Base-by-base conservation (phyloP, 2,113 vertebrate species). In the Cyanocitta stelleri region DNA sequence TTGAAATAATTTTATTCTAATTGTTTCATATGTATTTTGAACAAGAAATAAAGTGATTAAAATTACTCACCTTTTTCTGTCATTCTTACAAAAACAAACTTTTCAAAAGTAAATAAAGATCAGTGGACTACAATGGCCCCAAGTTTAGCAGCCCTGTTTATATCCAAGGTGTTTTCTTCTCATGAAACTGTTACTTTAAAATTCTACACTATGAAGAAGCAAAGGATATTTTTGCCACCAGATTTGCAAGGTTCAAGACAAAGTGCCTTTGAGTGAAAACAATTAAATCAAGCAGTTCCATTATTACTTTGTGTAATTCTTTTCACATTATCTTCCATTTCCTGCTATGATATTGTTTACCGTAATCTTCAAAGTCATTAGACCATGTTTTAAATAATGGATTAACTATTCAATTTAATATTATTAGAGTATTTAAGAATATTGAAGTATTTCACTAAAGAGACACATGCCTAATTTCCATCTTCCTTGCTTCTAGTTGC, bases 11-110 rank as follows among this genome's bases (percentile, higher is more conserved):
- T 98, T 98, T 98, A 97, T 96, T 97, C 98, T 98, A 98, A 97
- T 96, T 98, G 98, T 99, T 99, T 99, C 98, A 97, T 99, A 99
- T 99, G 99, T 99, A 99, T 99, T 99, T 99, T 99, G 98, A 98
- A 98, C 96, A 98, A 98, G 94, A 97, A 98, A 98, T 98, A 98
- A 98, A 98, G 98, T 97, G 90, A 96, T 95, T 93, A 95, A 95
- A 98, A 96, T 90, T 72, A 96, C 44, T 77, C 48, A 13, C 16
- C 32, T 91, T 92, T 78, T 89, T 74, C 92, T 85, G 85, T 86
- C 23, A 7, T 96, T 95, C 85, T 87, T 96, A 83, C 19, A 56
- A 89, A 91, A 81, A 3, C 5, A 72, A 86, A 20, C 4, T 35
- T 6, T 76, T 61, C 37, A 69, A 59, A 87, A 37, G 37, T 66